Evolutionary conservation across 2,797 vertebrate genomes (phyloP).

Genomic region (Anguilla megastoma): DNA sequence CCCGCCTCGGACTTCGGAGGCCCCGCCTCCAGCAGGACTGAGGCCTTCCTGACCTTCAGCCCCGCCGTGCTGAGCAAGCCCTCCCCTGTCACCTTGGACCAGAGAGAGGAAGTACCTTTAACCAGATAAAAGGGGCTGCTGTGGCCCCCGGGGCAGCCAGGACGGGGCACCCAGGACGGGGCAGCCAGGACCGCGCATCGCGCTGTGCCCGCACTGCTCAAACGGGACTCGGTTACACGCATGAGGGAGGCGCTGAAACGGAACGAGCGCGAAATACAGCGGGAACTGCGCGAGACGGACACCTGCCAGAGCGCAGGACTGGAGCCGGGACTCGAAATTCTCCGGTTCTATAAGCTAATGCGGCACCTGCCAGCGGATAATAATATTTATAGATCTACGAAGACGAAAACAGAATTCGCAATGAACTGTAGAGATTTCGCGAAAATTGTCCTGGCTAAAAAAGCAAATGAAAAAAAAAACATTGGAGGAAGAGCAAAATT

Average conservation of each 20-base stretch:
- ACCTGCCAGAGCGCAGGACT: slow-evolving; percentile 17
- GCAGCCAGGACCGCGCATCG: background rate
- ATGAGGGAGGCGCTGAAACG: slow-evolving; percentile 47
- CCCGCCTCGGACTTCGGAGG: slow-evolving; percentile 89
- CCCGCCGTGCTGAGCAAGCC: slow-evolving; percentile 95
- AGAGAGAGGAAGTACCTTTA: slow-evolving; percentile 95
- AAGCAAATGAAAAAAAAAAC: background rate
- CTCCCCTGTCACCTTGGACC: slow-evolving; percentile 88
- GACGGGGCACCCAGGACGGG: too few relatives aligned
- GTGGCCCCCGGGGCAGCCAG: background rate
- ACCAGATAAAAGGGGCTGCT: slow-evolving; percentile 85
- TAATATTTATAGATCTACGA: slow-evolving; percentile 23
- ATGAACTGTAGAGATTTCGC: background rate
- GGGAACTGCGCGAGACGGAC: background rate
- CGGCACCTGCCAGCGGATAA: slow-evolving; percentile 36
- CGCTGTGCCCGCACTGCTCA: background rate
- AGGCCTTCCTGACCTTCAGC: slow-evolving; percentile 94
- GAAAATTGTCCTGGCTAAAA: background rate
- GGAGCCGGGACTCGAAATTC: slow-evolving; percentile 13
- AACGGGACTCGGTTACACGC: slow-evolving; percentile 50
- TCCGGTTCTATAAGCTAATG: slow-evolving; percentile 27
- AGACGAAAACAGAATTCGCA: slow-evolving; percentile 12
- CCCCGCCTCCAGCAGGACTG: slow-evolving; percentile 89
- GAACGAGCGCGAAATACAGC: slow-evolving; percentile 41
- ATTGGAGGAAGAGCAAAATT: background rate